phyloP scores from a whole-genome alignment of 2,797 vertebrate genomes.

The Geotrypetes seraphini region DNA sequence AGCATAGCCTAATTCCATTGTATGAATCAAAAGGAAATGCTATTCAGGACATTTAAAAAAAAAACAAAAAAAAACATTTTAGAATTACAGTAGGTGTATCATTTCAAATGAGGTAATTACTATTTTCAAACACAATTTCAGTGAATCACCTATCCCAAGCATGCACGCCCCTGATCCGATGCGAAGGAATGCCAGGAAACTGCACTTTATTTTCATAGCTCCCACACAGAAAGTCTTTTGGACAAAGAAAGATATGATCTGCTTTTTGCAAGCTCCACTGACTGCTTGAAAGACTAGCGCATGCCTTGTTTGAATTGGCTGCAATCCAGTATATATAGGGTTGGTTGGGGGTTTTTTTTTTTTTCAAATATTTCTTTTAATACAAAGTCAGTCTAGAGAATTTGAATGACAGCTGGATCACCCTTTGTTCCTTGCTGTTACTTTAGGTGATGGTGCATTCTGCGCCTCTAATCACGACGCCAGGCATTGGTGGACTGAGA shows the following conservation, averaged over 20 bases:
- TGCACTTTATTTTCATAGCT: constrained; percentile 17
- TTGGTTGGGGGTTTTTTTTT: too few species aligned
- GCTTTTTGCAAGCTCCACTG: constrained; percentile 14
- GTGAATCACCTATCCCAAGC: not conserved
- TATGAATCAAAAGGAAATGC: not conserved
- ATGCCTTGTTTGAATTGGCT: constrained; percentile 40
- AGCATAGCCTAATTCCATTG: not conserved
- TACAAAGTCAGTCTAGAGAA: constrained; percentile 1
- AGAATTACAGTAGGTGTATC: constrained; percentile 24
- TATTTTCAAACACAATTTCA: constrained; percentile 25
- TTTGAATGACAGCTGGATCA: not conserved
- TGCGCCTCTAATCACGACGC: rapidly evolving
- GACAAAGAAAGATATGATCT: constrained; percentile 26
- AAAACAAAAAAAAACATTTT: constrained; percentile 36
- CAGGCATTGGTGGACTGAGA: too few species aligned
- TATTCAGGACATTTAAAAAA: constrained; percentile 13
- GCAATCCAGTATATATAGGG: too few species aligned
- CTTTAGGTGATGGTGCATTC: not conserved
- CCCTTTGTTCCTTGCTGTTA: not conserved
- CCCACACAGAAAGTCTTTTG: constrained; percentile 23
- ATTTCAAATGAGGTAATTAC: constrained; percentile 46
- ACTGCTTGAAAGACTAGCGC: constrained; percentile 39
- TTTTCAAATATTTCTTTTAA: too few species aligned
- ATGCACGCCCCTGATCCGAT: constrained; percentile 19
- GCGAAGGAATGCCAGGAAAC: constrained; percentile 19